Percentiles rank a stretch among this genome's conserved stretches.
Conservation (phyloP, 2,113 vertebrate genomes). For the Triplophysa dalaica region DNA sequence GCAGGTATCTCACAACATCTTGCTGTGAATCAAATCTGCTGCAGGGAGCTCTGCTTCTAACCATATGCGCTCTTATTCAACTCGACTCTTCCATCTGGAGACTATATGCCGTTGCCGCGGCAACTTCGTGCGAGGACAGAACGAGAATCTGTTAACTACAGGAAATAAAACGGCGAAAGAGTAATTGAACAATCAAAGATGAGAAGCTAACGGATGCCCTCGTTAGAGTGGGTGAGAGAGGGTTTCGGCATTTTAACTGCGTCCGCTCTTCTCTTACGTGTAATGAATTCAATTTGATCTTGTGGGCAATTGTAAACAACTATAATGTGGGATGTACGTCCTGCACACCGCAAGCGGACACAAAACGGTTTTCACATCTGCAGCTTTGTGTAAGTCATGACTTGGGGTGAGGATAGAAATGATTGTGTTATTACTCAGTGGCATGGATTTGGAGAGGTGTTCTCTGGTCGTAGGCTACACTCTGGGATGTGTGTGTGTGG, state of each 20-base stretch:
- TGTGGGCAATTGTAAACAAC: constrained; percentile 23
- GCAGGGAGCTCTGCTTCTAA: constrained; percentile 36
- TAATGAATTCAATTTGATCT: background rate
- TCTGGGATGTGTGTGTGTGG: constrained; percentile 26
- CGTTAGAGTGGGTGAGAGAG: background rate
- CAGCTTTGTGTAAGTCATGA: constrained; percentile 19
- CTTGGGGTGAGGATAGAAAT: constrained; percentile 27
- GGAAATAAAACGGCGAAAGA: constrained; percentile 35
- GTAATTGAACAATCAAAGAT: constrained; percentile 10
- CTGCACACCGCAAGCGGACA: background rate
- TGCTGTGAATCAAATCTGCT: constrained; percentile 35
- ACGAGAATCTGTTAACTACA: constrained; percentile 44
- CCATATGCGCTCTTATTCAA: constrained; percentile 47
- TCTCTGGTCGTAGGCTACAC: background rate
- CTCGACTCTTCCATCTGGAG: constrained; percentile 22
- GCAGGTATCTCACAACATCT: constrained; percentile 28
- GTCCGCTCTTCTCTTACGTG: background rate
- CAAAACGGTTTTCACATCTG: background rate
- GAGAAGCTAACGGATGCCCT: background rate
- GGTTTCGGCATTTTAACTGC: background rate
- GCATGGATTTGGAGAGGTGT: background rate
- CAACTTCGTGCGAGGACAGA: background rate
- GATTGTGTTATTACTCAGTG: constrained; percentile 24
- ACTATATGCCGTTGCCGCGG: background rate
- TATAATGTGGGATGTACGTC: background rate